phyloP scores from a whole-genome alignment of 2,797 vertebrate genomes.

The Schizopygopsis pylzovi region DNA sequence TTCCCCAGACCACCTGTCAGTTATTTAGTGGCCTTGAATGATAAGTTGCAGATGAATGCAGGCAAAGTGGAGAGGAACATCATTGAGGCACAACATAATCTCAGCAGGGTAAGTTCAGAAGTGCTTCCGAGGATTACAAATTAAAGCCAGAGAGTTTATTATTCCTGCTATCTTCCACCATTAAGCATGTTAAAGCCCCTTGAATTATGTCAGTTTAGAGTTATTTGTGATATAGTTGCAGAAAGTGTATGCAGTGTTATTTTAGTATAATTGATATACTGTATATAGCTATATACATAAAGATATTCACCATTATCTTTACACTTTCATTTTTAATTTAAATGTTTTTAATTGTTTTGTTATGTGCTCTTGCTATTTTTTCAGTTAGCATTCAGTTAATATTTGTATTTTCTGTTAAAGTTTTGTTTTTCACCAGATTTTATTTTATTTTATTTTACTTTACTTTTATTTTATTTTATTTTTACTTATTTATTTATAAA shows the following conservation, averaged over 20 bases:
- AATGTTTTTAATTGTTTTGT: too few relatives aligned
- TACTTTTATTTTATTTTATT: too few relatives aligned
- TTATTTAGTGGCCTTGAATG: conserved; percentile 85
- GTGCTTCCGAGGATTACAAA: neutral
- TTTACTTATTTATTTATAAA: too few relatives aligned
- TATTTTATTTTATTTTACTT: too few relatives aligned
- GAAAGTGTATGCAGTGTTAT: neutral
- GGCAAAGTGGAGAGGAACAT: conserved; percentile 97
- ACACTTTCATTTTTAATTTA: neutral
- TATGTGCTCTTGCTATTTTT: too few relatives aligned
- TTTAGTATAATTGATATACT: neutral
- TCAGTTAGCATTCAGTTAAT: too few relatives aligned
- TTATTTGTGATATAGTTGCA: neutral
- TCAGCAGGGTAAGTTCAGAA: conserved; percentile 83
- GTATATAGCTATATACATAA: too few relatives aligned
- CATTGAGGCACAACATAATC: conserved; percentile 87
- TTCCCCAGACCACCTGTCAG: conserved; percentile 54
- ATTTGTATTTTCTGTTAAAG: neutral
- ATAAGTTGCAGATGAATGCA: conserved; percentile 93
- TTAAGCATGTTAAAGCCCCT: neutral
- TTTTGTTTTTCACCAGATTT: too few relatives aligned
- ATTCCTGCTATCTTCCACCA: neutral
- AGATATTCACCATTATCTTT: neutral
- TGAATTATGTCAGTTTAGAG: neutral
- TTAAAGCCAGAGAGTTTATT: neutral